A percentile compares a stretch with the other conserved stretches of the same genome.
These are phyloP conservation scores for Pollenia labialis DNA, from an alignment of 2,888 invertebrate genomes.

Conservation along the genomic window DNA sequence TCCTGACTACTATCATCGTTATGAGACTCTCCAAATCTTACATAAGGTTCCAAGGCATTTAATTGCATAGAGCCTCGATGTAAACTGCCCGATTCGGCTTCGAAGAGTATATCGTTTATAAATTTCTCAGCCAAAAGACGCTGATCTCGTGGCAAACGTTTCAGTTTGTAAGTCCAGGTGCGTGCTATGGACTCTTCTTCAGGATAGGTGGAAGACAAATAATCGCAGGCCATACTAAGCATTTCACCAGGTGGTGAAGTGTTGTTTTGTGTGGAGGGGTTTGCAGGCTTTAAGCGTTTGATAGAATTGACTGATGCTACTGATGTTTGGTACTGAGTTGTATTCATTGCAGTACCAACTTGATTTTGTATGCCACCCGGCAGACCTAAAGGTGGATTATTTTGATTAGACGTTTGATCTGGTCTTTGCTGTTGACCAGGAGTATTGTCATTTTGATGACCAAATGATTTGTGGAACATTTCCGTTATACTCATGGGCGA, in stretches of 20 bases:
- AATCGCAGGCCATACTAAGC: conserved; percentile 81
- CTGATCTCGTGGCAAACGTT: conserved; percentile 80
- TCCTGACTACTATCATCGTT: conserved; percentile 76
- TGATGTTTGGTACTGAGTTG: conserved; percentile 47
- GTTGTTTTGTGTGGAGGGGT: conserved; percentile 10
- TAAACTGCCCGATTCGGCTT: conserved; percentile 81
- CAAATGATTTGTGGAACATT: conserved; percentile 82
- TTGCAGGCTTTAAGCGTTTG: conserved; percentile 48
- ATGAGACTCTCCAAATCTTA: conserved; percentile 78
- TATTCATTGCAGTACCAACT: not conserved
- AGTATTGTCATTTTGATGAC: conserved; percentile 68
- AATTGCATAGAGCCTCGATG: conserved; percentile 82
- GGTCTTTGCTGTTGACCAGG: conserved; percentile 75
- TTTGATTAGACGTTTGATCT: conserved; percentile 67
- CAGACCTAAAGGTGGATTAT: conserved; percentile 35
- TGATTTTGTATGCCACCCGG: conserved; percentile 52
- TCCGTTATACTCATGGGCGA: conserved; percentile 78
- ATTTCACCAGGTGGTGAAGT: conserved; percentile 76
- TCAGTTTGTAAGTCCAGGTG: conserved; percentile 82
- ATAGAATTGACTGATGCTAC: not conserved
- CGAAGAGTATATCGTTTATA: conserved; percentile 82
- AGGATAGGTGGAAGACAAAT: conserved; percentile 79
- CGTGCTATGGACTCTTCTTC: conserved; percentile 82
- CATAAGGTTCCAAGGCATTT: conserved; percentile 81
- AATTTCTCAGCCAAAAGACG: conserved; percentile 82